Percentiles rank a stretch among this genome's conserved stretches.
Evolutionary conservation across 2,888 invertebrate genomes (phyloP).

Genomic region (Trichogramma evanescens): DNA sequence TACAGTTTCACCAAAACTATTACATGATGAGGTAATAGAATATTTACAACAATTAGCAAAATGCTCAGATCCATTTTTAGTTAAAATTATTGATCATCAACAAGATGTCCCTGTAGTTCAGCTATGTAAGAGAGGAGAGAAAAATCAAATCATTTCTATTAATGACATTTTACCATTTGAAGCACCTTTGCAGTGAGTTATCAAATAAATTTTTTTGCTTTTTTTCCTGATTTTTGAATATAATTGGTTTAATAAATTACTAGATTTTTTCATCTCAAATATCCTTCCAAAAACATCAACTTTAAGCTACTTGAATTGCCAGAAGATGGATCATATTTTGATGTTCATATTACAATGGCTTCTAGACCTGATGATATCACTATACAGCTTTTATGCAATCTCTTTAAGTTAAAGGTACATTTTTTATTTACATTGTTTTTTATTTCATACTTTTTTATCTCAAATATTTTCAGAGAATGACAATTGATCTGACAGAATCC

Average conservation of each 20-base stretch:
- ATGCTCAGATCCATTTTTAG: background rate
- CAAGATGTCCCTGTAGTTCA: constrained; percentile 52
- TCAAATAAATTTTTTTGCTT: constrained; percentile 31
- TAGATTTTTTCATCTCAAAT: too few relatives aligned
- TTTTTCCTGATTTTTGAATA: background rate
- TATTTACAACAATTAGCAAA: background rate
- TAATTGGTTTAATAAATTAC: background rate
- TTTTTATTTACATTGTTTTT: background rate
- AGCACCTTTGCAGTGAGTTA: constrained; percentile 48
- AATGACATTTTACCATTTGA: constrained; percentile 64
- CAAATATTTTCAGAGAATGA: constrained; percentile 48
- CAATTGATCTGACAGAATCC: constrained; percentile 58
- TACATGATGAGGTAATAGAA: constrained; percentile 31
- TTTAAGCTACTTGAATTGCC: background rate
- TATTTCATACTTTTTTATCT: background rate
- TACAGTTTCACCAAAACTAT: constrained; percentile 51
- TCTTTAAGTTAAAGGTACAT: constrained; percentile 21
- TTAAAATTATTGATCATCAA: constrained; percentile 36
- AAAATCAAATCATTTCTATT: constrained; percentile 60
- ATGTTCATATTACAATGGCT: constrained; percentile 67
- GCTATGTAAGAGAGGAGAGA: constrained; percentile 57
- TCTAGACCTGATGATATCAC: constrained; percentile 71
- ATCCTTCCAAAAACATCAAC: too few relatives aligned
- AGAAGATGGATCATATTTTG: constrained; percentile 54
- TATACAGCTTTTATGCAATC: constrained; percentile 38